A percentile compares a stretch with the other conserved stretches of the same genome.
Evolutionary conservation across 2,888 invertebrate species (phyloP).

Genomic region (Lepidocyrtoides sp.): DNA sequence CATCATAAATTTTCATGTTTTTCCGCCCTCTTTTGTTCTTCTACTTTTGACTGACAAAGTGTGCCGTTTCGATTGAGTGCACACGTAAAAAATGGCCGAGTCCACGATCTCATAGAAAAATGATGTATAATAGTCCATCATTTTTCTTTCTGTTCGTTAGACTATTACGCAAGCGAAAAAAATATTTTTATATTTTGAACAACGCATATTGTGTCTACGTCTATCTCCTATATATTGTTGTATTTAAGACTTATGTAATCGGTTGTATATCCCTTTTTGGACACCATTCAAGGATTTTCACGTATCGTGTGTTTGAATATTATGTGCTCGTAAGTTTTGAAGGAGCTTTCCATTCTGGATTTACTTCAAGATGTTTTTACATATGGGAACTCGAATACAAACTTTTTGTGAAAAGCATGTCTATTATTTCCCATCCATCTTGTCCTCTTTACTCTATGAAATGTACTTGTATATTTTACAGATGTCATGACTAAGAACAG

Average conservation of each 20-base stretch:
- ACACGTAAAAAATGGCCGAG: not conserved
- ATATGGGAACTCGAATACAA: no score
- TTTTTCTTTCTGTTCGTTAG: not conserved
- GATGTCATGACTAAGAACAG: no score
- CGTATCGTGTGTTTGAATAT: not conserved
- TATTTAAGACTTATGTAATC: not conserved
- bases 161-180: no score
- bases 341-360: not conserved
- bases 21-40: not conserved
- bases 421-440: slow-evolving; percentile 4
- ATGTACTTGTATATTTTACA: no score
- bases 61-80: not conserved
- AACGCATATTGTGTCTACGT: not conserved
- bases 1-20: slow-evolving; percentile 19
- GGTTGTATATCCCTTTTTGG: not conserved
- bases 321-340: not conserved
- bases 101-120: not conserved
- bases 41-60: slow-evolving; percentile 17
- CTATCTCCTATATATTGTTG: not conserved
- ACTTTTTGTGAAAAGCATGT: no score
- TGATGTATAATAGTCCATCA: not conserved
- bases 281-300: slow-evolving; percentile 27
- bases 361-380: not conserved
- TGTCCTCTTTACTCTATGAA: not conserved
- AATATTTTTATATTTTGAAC: not conserved